A percentile compares a stretch with the other conserved stretches of the same genome.
Evolutionary conservation across 1,140 invertebrate genomes (phyloP).

Genomic region (Harlomillsia oculata): DNA sequence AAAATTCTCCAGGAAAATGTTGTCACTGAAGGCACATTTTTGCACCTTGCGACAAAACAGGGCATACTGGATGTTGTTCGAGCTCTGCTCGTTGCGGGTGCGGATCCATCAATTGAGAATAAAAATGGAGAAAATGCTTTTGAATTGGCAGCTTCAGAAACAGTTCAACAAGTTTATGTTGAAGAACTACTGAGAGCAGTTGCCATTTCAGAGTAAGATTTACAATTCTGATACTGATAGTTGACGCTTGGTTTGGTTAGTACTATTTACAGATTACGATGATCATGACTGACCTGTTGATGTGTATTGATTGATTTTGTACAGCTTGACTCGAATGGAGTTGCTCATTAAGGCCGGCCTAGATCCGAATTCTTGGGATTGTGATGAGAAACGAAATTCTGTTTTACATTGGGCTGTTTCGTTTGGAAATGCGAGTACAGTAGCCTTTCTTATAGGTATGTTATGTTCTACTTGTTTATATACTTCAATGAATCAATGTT

Average conservation of each 20-base stretch:
- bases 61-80: constrained; percentile 47
- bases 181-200: constrained; percentile 54
- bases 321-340: constrained; percentile 43
- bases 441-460: constrained; percentile 30
- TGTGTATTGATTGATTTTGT: constrained; percentile 25
- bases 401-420: constrained; percentile 35
- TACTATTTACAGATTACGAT: constrained; percentile 35
- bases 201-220: constrained; percentile 52
- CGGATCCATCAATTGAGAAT: constrained; percentile 51
- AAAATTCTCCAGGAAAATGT: constrained; percentile 46
- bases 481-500: constrained; percentile 1
- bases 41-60: constrained; percentile 54
- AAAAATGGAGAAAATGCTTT: constrained; percentile 48
- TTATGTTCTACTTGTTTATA: background rate
- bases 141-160: constrained; percentile 46
- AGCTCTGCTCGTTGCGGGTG: constrained; percentile 50
- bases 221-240: background rate
- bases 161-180: constrained; percentile 50
- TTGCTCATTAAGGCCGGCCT: constrained; percentile 31
- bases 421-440: constrained; percentile 28
- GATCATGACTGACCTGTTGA: background rate
- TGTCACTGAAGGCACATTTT: constrained; percentile 51
- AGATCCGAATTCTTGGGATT: constrained; percentile 34
- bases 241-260: constrained; percentile 1
- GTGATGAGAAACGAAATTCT: constrained; percentile 33